Evolutionary conservation across 2,797 vertebrate species (phyloP), one percentile per base, ranked within the genome.

Genomic region (Sebastes trivittatus): DNA sequence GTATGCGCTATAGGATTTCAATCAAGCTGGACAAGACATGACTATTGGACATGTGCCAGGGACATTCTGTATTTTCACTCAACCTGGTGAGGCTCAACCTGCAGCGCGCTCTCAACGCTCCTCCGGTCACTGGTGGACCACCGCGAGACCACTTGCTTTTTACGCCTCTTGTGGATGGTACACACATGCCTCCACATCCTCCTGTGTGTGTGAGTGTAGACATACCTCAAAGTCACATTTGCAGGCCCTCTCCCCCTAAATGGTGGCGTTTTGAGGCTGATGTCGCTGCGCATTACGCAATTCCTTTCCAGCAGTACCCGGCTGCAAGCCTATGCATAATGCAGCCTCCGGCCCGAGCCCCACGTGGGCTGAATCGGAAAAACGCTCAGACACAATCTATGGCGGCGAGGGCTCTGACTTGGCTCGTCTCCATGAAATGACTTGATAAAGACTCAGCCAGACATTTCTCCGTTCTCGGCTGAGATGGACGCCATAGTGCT

Each of bases 21-120:
- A 49, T 56, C 55, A 54, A 80, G 60, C 86, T 76, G 30, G 86
- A 92, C 78, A 20, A 86, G 88, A 89, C 89, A 81, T 82, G 88
- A 93, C 80, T 84, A 11, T 89, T 88, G 88, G 85, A 87, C 34
- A 25, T 6, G 27, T 81, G 86, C 87, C 90, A 91, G 66, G 78
- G 67, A 91, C 85, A 78, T 79, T 75, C 67, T 78, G 67, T 73
- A 56, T 85, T 72, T 87, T 81, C 54, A 72, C 60, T 61, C 23
- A 52, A 10, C 49, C 20, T 52, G 49, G 49, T 52, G 20, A 10
- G 20, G 49, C 49, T 52, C 49, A 52, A 52, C 49, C 49, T 52
- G 49, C 20, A 52, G 7, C 7, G 16, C 7, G 7, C 16, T 20
- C 42, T 52, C 20, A 52, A 46, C 0, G 16, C 46, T 52, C 49